These are phyloP conservation scores for Oostethus manadensis DNA, from an alignment of 2,113 vertebrate genomes.

Conservation along the genomic window DNA sequence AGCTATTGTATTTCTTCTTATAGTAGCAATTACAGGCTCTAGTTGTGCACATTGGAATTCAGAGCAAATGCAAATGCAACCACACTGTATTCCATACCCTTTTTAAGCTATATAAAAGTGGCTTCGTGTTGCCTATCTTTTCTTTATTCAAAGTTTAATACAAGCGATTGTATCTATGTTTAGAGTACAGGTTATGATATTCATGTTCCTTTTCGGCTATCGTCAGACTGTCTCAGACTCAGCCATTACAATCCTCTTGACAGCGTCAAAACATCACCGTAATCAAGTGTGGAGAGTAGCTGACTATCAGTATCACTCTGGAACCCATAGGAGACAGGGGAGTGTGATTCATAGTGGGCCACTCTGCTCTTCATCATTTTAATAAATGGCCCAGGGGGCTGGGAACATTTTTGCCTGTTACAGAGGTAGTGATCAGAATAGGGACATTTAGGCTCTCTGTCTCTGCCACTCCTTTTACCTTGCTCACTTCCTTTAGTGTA, in stretches of 20 bases:
- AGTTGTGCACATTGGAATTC: too few relatives aligned
- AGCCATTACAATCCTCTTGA: conserved; percentile 12
- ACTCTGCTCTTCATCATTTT: conserved; percentile 65
- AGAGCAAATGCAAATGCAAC: too few relatives aligned
- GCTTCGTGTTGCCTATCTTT: neutral
- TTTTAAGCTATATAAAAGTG: neutral
- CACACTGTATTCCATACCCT: too few relatives aligned
- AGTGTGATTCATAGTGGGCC: conserved; percentile 64
- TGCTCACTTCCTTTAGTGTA: conserved; percentile 47
- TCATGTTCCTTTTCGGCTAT: conserved; percentile 14
- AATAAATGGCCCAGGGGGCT: conserved; percentile 61
- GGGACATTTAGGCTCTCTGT: conserved; percentile 55
- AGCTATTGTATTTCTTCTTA: too few relatives aligned
- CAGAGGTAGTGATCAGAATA: conserved; percentile 60
- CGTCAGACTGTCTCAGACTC: conserved; percentile 14
- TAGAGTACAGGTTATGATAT: conserved; percentile 15
- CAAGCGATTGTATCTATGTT: conserved; percentile 26
- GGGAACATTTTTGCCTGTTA: conserved; percentile 57
- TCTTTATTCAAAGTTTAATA: conserved; percentile 26
- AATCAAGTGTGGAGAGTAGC: conserved; percentile 40
- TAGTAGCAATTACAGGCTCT: too few relatives aligned
- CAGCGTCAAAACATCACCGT: conserved; percentile 29
- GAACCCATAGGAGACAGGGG: conserved; percentile 39
- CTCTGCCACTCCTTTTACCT: conserved; percentile 50
- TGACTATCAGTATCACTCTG: conserved; percentile 47